Evolutionary conservation across 2,113 vertebrate species (phyloP), one percentile per base, ranked within the genome.

Genomic region (Oenanthe melanoleuca): DNA sequence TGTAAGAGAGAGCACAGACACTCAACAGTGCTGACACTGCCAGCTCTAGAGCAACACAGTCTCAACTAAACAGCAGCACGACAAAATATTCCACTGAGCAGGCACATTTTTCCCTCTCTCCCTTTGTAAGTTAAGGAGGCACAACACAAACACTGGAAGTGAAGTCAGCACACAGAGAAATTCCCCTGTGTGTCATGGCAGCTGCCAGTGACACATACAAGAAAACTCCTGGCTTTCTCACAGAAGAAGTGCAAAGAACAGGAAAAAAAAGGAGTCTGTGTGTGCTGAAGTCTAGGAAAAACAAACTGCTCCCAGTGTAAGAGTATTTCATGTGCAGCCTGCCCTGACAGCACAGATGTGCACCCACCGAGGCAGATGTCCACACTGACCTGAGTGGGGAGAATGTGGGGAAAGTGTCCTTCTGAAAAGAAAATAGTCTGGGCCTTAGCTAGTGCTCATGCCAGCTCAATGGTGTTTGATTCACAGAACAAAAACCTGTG

Each of bases 1-100:
- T 99, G 96, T 44, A 98, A 98, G 92, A 96, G 95, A 98, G 66
- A 97, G 92, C 34, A 74, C 24, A 56, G 2, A 60, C 11, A 21
- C 31, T 95, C 24, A 96, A 23, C 57, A 82, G 21, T 25, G 37
- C 49, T 61, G 33, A 73, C 34, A 11, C 31, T 53, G 50, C 49
- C 66, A 82, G 59, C 34, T 70, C 59, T 50, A 61, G 7, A 75
- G 42, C 25, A 37, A 20, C 7, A 5, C 24, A 29, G 34, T 11
- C 59, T 40, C 63, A 70, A 20, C 59, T 18, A 11, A 59, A 31
- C 18, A 72, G 44, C 3, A 56, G 24, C 26, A 8, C 2, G 19
- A 70, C 29, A 73, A 64, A 52, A 53, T 11, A 53, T 6, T 29
- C 47, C 44, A 31, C n/a, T 55, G 26, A 24, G 29, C 28, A 38